A percentile compares a stretch with the other conserved stretches of the same genome.
phyloP scores from a whole-genome alignment of 2,888 invertebrate species.

The Drosophila crucigera region DNA sequence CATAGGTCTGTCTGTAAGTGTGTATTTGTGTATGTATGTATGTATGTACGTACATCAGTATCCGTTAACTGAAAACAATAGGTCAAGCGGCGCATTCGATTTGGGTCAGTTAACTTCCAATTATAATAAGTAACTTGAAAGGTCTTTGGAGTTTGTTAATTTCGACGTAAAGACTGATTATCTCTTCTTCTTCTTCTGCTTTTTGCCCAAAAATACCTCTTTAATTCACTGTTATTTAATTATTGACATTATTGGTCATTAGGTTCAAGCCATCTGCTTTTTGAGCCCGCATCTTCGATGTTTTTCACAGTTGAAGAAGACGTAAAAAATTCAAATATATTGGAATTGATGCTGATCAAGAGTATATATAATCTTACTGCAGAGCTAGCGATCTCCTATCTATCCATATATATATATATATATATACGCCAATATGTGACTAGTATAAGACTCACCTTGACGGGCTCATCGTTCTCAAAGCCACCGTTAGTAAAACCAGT shows the following conservation, averaged over 20 bases:
- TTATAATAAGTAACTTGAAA: conserved; percentile 11
- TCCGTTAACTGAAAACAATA: conserved; percentile 18
- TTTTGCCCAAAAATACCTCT: too few relatives aligned
- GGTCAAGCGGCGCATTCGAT: conserved; percentile 33
- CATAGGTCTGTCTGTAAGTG: too few relatives aligned
- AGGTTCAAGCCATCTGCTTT: not conserved
- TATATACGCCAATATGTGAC: not conserved
- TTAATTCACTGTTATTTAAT: too few relatives aligned
- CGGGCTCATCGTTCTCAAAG: conserved; percentile 85
- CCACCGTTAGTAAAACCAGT: conserved; percentile 84
- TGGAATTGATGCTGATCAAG: not conserved
- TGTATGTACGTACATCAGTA: not conserved
- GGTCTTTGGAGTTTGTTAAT: not conserved
- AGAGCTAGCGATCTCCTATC: not conserved
- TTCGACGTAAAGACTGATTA: not conserved
- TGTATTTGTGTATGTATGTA: not conserved
- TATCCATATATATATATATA: not conserved
- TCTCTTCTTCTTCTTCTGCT: not conserved
- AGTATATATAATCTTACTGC: not conserved
- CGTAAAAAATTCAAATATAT: not conserved
- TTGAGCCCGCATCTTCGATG: not conserved
- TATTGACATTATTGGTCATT: not conserved
- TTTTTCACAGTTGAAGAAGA: not conserved
- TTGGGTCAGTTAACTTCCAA: conserved; percentile 12
- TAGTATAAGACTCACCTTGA: conserved; percentile 79